Evolutionary conservation across 2,888 invertebrate genomes (phyloP), one percentile per base, ranked within the genome.

Genomic region (Entomobrya multifasciata): DNA sequence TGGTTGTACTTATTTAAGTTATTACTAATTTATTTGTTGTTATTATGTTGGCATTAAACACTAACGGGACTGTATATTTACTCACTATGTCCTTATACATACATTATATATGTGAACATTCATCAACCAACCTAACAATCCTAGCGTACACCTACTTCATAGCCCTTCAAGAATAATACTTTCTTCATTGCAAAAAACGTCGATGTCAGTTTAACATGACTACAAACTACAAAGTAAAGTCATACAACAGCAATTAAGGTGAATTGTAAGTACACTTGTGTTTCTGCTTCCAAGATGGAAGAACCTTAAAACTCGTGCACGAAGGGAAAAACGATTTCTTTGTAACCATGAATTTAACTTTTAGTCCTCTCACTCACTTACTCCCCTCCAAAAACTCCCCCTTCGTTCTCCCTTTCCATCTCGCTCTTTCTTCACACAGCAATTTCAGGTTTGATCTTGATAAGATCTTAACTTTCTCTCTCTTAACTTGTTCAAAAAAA

Each of bases 391-490:
- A 36, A 36, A 36, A 36, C 36, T 44, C 17, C n/a, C 36, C n/a
- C 44, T 22, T 79, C 27, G 62, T 55, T 65, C 17, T 27, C 15
- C n/a, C 30, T n/a, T 17, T 11, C 30, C 72, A 72, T 49, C 52
- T 30, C 55, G 4, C 17, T 52, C 79, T 36, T 47, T 84, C 67
- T 55, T 77, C 77, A 79, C 65, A 65, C 49, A 49, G 22, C 65
- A 67, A 67, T 62, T 52, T 52, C 17, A 57, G 67, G 65, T 49
- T 60, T 36, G 57, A 85, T 79, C 78, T 72, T 77, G 78, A 85
- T 85, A 85, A 85, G 78, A 85, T 85, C 79, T 78, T 78, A 78
- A 78, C 85, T 78, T 85, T 85, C 60, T 47, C 60, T 57, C 47
- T 36, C 8, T 36, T 70, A 20, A 41, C 30, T 77, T 27, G 13